These are phyloP conservation scores for Peromyscus californicus DNA, from an alignment of 2,113 vertebrate species.

Conservation along the genomic window DNA sequence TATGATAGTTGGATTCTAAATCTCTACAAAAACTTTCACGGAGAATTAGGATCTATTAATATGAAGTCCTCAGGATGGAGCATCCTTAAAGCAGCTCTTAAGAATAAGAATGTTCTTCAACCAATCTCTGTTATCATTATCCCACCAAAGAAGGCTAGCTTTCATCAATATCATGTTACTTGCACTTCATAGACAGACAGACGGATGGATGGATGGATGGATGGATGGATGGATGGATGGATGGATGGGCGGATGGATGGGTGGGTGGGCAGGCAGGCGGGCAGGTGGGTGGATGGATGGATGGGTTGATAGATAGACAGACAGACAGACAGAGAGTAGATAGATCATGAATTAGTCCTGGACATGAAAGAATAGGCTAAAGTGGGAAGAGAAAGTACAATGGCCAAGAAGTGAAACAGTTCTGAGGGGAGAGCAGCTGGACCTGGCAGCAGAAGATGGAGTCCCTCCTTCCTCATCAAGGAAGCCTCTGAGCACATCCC, in stretches of 20 bases:
- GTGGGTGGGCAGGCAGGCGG: too few species aligned
- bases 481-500: neutral
- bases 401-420: neutral
- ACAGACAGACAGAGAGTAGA: neutral
- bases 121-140: neutral
- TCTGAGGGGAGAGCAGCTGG: neutral
- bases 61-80: neutral
- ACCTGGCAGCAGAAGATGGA: neutral
- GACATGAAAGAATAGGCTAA: neutral
- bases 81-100: neutral
- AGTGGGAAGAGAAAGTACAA: neutral
- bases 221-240: neutral
- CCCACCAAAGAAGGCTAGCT: neutral
- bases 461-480: neutral
- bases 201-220: neutral
- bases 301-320: neutral
- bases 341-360: neutral
- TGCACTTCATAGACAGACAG: neutral
- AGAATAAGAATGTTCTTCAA: neutral
- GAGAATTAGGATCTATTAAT: neutral
- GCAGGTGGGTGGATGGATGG: neutral
- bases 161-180: neutral
- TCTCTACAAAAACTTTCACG: neutral
- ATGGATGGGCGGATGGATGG: neutral
- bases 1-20: neutral